Evolutionary conservation across 2,888 invertebrate species (phyloP), one percentile per base, ranked within the genome.

Genomic region (Nebria salina): DNA sequence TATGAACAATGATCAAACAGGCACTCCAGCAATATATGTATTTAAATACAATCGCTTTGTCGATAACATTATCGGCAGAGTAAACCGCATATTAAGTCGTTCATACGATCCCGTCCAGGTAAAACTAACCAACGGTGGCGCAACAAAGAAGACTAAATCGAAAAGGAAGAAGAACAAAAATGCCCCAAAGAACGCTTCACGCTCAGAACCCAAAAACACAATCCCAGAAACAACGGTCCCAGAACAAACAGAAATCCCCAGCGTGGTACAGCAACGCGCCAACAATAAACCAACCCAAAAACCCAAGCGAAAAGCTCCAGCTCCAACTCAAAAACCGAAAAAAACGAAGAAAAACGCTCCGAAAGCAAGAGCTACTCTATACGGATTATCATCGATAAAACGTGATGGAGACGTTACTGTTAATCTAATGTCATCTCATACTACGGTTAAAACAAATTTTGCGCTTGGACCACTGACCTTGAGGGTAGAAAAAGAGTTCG

Each of bases 21-120:
- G 90, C 76, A 88, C 95, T 83, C 93, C 96, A 65, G 93, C 94
- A 9, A 91, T 93, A 82, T 94, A 95, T 89, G 93, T 95, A 54
- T 92, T 94, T 76, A 95, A 95, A 86, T 96, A 96, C 90, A 96
- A 96, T 89, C 92, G 94, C 84, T 96, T 96, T 88, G 94, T 96
- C 81, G 96, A 96, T 89, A 95, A 93, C 85, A 95, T 96, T 84
- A 91, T 96, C 83, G 93, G 93, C 81, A 92, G 95, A 85, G 95
- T 96, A 89, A 96, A 96, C 89, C 93, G 93, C 84, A 95, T 96
- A 82, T 89, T 96, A 83, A 91, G 94, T 75, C 92, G 93, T 83
- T 95, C 94, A 75, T 96, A 96, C 88, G 96, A 96, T 87, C 96
- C 96, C 0, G 96, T 96, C 81, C 94, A 94, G 84, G 96, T 96